Percentiles rank a stretch among this genome's conserved stretches.
phyloP scores from a whole-genome alignment of 1,140 invertebrate genomes.

The Drosophila tristis region DNA sequence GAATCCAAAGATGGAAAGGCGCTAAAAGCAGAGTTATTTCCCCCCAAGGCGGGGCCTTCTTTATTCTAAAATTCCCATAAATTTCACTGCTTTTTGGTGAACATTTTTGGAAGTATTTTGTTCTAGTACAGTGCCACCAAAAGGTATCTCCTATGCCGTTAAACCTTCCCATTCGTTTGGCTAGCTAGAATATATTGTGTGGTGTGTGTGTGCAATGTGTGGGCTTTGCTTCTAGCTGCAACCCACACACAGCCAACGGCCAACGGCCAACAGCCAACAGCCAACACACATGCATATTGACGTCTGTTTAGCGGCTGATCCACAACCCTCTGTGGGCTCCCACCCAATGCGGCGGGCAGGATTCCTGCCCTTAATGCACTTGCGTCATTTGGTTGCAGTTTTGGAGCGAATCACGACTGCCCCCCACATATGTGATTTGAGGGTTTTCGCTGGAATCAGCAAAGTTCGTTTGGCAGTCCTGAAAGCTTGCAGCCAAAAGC shows the following conservation, averaged over 20 bases:
- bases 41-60: too few species aligned
- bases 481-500: slow-evolving; percentile 41
- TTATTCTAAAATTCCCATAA: too few species aligned
- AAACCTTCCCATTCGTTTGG: too few species aligned
- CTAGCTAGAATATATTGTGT: not conserved
- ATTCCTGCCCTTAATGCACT: slow-evolving; percentile 8
- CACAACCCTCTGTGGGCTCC: slow-evolving; percentile 25
- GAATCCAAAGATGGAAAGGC: too few species aligned
- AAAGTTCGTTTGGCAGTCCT: slow-evolving; percentile 43
- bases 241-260: slow-evolving; percentile 27
- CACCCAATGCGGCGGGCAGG: not conserved
- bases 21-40: too few species aligned
- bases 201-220: slow-evolving; percentile 31
- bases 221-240: slow-evolving; percentile 39
- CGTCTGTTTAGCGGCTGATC: slow-evolving; percentile 39
- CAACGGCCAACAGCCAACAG: not conserved
- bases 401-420: not conserved
- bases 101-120: too few species aligned
- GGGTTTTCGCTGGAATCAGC: slow-evolving; percentile 23
- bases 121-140: too few species aligned
- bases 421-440: not conserved
- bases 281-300: slow-evolving; percentile 13
- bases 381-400: slow-evolving; percentile 52
- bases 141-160: too few species aligned
- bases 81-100: too few species aligned